Evolutionary conservation across 1,140 invertebrate genomes (phyloP).

Genomic region (Rhyzopertha dominica): DNA sequence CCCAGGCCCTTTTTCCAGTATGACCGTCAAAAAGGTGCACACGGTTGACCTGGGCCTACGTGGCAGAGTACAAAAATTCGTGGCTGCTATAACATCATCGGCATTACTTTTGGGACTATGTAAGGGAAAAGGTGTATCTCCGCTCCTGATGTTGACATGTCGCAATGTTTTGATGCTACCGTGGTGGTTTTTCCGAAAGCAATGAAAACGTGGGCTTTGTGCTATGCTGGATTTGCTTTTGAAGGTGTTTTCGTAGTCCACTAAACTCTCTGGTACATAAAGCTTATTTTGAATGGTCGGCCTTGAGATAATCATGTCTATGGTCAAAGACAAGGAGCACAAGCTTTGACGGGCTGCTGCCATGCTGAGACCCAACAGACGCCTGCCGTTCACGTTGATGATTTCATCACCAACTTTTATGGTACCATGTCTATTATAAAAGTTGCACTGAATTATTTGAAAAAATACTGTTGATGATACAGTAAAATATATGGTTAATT

Average conservation of each 20-base stretch:
- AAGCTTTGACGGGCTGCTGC: slow-evolving; percentile 69
- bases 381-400: slow-evolving; percentile 74
- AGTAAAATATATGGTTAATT: too few relatives aligned
- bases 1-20: slow-evolving; percentile 77
- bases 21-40: slow-evolving; percentile 66
- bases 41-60: slow-evolving; percentile 60
- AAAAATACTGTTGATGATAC: too few relatives aligned
- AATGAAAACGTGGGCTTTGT: slow-evolving; percentile 48
- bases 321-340: slow-evolving; percentile 58
- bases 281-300: slow-evolving; percentile 25
- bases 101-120: slow-evolving; percentile 16
- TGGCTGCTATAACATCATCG: slow-evolving; percentile 44
- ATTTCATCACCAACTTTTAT: slow-evolving; percentile 76
- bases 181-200: slow-evolving; percentile 56
- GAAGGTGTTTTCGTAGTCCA: slow-evolving; percentile 59
- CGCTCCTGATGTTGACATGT: slow-evolving; percentile 27
- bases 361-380: slow-evolving; percentile 68
- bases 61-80: slow-evolving; percentile 67
- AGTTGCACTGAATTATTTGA: too few relatives aligned
- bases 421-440: slow-evolving; percentile 62
- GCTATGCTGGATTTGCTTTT: slow-evolving; percentile 25
- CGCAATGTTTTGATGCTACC: slow-evolving; percentile 55
- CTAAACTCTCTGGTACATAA: slow-evolving; percentile 61
- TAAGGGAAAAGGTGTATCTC: slow-evolving; percentile 33
- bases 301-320: slow-evolving; percentile 51